A percentile compares a stretch with the other conserved stretches of the same genome.
Conservation (phyloP, 2,888 invertebrate species). For the Melipona beecheii region DNA sequence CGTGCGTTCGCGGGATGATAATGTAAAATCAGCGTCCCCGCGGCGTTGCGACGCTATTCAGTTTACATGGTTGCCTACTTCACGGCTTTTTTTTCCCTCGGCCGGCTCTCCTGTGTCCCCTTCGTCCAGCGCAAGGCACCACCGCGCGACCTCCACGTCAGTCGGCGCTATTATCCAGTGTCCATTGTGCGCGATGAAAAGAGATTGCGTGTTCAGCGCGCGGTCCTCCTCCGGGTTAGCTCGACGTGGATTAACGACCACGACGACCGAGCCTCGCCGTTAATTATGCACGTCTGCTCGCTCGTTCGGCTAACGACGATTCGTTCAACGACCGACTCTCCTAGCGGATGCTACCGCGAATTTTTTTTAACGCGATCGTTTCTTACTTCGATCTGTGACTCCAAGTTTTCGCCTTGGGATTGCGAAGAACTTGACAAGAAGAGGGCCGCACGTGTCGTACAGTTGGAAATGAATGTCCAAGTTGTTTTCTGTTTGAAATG, state of each 20-base stretch:
- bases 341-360: neutral
- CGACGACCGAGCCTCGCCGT: conserved; percentile 36
- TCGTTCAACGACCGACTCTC: conserved; percentile 28
- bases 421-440: neutral
- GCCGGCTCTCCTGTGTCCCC: no score
- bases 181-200: conserved; percentile 54
- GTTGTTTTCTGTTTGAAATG: no score
- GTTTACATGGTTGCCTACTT: conserved; percentile 31
- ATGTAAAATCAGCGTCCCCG: conserved; percentile 55
- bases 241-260: conserved; percentile 49
- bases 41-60: conserved; percentile 42
- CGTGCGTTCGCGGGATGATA: conserved; percentile 44
- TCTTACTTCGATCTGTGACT: neutral
- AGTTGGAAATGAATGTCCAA: no score
- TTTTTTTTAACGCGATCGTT: conserved; percentile 37
- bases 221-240: conserved; percentile 12
- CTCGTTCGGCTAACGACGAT: conserved; percentile 35
- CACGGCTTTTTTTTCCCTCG: neutral
- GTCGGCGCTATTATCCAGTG: conserved; percentile 53
- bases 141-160: conserved; percentile 18
- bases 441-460: neutral
- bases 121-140: neutral
- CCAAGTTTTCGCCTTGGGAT: conserved; percentile 9
- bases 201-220: conserved; percentile 45
- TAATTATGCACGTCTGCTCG: conserved; percentile 52